A percentile compares a stretch with the other conserved stretches of the same genome.
Evolutionary conservation across 1,140 invertebrate species (phyloP).

Genomic region (Drosophila aff.): DNA sequence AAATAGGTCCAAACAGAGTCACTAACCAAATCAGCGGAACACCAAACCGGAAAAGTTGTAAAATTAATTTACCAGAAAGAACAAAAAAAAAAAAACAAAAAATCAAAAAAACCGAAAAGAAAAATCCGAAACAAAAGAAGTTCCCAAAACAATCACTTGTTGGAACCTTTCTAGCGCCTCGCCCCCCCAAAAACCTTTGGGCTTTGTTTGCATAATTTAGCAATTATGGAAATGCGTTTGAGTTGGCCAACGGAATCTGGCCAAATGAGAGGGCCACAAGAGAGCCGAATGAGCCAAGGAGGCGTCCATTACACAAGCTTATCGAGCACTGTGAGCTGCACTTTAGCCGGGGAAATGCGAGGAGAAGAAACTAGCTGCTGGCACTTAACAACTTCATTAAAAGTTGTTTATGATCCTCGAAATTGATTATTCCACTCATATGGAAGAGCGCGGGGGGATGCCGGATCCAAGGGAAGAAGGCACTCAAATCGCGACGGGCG

Average conservation of each 20-base stretch:
- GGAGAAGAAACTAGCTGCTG: slow-evolving; percentile 73
- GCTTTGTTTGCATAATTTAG: slow-evolving; percentile 72
- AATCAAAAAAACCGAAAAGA: slow-evolving; percentile 6
- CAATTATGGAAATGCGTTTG: slow-evolving; percentile 81
- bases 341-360: slow-evolving; percentile 49
- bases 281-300: slow-evolving; percentile 5
- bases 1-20: background rate
- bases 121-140: slow-evolving; percentile 60
- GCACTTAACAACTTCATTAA: slow-evolving; percentile 85
- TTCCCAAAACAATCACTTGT: slow-evolving; percentile 65
- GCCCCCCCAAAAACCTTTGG: background rate
- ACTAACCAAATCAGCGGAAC: slow-evolving; percentile 26
- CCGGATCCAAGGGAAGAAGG: slow-evolving; percentile 26
- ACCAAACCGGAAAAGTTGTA: slow-evolving; percentile 39
- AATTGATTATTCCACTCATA: slow-evolving; percentile 84
- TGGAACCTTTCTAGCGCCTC: slow-evolving; percentile 51
- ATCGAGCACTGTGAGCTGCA: slow-evolving; percentile 59
- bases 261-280: slow-evolving; percentile 25
- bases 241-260: slow-evolving; percentile 40
- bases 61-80: slow-evolving; percentile 77
- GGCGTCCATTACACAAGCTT: slow-evolving; percentile 67
- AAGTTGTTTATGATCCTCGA: slow-evolving; percentile 85
- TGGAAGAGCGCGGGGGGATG: slow-evolving; percentile 23
- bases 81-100: background rate
- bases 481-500: slow-evolving; percentile 76